Base-by-base conservation (phyloP, 2,113 vertebrate species). In the Nerophis lumbriciformis region DNA sequence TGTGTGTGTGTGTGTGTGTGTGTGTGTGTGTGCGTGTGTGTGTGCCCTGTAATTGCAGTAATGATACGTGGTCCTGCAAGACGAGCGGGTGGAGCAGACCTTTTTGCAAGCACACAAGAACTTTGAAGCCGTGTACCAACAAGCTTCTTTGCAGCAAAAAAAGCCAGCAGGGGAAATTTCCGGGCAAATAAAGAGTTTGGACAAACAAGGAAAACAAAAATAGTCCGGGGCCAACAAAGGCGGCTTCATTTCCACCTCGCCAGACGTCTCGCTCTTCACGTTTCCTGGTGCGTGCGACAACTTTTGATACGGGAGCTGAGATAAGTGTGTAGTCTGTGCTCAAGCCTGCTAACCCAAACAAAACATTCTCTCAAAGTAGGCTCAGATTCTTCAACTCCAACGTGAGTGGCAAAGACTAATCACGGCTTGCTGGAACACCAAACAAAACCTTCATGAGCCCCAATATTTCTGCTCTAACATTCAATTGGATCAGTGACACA, bases 31-130 rank as follows among this genome's bases (percentile, higher is more conserved):
- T 64, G 64, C 48, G 58, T 51, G 48, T 45, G 53, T 44, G 9
- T 63, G 61, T 78, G 77, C 83, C 84, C 79, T 87, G 76, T 89
- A 83, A 85, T 89, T 87, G 87, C 55, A 48, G 65, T 87, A 87
- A 89, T 89, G 81, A 89, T 70, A 88, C 82, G 82, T 87, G 80
- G 82, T 85, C 76, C 75, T 75, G 61, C n/a, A 56, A 80, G 80
- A 75, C 82, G 71, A 77, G 53, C 59, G 74, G 85, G 83, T 76
- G 82, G 80, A 72, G 75, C 71, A 85, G 84, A 86, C 85, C 42
- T 28, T 28, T 28, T 28, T 84, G 84, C 69, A 63, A 65, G 67
- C 56, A 37, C 36, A 35, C 13, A 15, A 36, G 28, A 53, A 53
- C 62, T 74, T 53, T 53, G 48, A 61, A 52, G 65, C 66, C 75